phyloP scores from a whole-genome alignment of 2,113 vertebrate species.

The Capreolus pygargus region DNA sequence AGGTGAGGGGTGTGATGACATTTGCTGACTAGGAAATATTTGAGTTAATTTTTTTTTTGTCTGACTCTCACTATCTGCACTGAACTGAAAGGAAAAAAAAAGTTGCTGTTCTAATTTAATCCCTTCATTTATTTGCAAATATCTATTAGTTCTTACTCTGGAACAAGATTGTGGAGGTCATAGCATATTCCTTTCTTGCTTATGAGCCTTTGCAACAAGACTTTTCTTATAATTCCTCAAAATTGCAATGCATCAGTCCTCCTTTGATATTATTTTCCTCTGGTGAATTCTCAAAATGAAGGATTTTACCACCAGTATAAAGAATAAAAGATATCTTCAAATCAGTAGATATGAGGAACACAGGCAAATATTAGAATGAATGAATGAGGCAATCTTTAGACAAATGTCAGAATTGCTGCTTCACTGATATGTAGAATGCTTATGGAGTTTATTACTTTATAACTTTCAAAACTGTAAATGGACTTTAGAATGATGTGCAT shows the following conservation, averaged over 20 bases:
- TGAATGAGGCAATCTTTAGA: background rate
- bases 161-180: background rate
- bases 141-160: background rate
- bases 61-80: background rate
- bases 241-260: background rate
- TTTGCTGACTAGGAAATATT: background rate
- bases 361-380: background rate
- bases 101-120: background rate
- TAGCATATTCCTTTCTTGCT: background rate
- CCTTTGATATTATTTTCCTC: background rate
- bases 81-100: background rate
- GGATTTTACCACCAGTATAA: background rate
- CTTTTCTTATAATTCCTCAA: background rate
- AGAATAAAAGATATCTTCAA: background rate
- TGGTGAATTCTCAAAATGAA: slow-evolving; percentile 28
- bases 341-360: background rate
- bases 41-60: background rate
- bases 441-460: background rate
- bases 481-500: background rate
- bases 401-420: background rate
- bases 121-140: background rate
- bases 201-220: background rate
- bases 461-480: background rate
- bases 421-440: background rate
- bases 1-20: background rate